Evolutionary conservation across 2,797 vertebrate genomes (phyloP).

Genomic region (Fratercula arctica): DNA sequence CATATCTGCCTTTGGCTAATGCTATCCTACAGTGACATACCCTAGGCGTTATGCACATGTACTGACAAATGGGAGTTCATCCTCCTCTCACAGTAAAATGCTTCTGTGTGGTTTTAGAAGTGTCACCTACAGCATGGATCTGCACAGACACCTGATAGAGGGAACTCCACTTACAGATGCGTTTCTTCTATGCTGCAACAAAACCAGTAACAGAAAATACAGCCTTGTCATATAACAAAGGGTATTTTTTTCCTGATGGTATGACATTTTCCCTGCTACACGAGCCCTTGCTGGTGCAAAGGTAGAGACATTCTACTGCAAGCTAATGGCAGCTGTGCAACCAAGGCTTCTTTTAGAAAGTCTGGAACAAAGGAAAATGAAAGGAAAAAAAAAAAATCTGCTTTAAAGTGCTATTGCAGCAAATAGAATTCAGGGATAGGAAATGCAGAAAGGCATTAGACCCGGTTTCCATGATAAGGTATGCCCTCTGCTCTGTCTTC

Average conservation of each 20-base stretch:
- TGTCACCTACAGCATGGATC: neutral
- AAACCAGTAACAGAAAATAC: neutral
- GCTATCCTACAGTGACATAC: neutral
- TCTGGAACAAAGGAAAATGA: neutral
- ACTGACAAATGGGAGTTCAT: neutral
- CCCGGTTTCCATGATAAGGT: neutral
- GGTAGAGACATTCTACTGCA: neutral
- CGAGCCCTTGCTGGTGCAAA: neutral
- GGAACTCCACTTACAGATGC: neutral
- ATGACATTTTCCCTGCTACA: neutral
- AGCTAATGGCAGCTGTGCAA: neutral
- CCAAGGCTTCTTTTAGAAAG: neutral
- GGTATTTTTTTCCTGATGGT: neutral
- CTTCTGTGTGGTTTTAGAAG: neutral
- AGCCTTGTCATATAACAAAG: neutral
- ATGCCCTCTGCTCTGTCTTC: neutral
- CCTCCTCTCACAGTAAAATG: neutral
- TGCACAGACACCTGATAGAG: neutral
- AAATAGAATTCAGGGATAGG: neutral
- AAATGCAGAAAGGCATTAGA: neutral
- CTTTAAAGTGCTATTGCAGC: neutral
- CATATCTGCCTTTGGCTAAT: neutral
- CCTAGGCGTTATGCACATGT: rapidly evolving
- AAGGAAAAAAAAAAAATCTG: no score
- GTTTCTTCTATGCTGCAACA: neutral